Base-by-base conservation (phyloP, 1,140 invertebrate species). In the Elymnias hypermnestra region DNA sequence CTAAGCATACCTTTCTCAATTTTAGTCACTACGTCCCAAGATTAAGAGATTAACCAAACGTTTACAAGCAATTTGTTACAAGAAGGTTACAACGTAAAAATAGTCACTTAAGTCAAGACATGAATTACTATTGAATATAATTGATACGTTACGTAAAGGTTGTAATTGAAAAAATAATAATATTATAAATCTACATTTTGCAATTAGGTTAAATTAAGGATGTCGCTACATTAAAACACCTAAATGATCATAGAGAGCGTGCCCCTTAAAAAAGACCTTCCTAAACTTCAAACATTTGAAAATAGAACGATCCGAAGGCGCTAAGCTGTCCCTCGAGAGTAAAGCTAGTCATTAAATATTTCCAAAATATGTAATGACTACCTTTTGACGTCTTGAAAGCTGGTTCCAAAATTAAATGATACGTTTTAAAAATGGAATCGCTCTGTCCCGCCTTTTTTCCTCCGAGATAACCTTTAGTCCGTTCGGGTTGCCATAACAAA, bases 381-480 rank as follows among this genome's bases (percentile, higher is more conserved):
- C 78, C 78, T 83, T 79, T 76, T 83, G 78, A 85, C 82, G 77
- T 77, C 72, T 82, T 71, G 75, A 85, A 63, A 82, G 78, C 82
- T 77, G 75, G 82, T 85, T 85, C 63, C 71, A 65, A 83, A 82
- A 85, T 83, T 82, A 85, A 85, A 85, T 85, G 75, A 85, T 85
- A 85, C 77, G 78, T 85, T 85, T 83, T 76, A 78, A 85, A 85
- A 85, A 85, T 85, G 82, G 77, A 85, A 85, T 85, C 78, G 78
- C 73, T 76, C 76, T 47, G 76, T 72, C 81, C 82, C 82, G 82
- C 82, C 78, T 82, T 82, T 81, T 83, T 84, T 76, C 66, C 73
- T 73, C 60, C 58, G 81, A 83, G 81, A 85, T 83, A 85, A 83
- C 77, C 81, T 83, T 85, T 77, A 79, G 75, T 70, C 75, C 75